Percentiles rank a stretch among this genome's conserved stretches.
These are phyloP conservation scores for Girardinichthys multiradiatus DNA, from an alignment of 2,113 vertebrate species.

Conservation along the genomic window DNA sequence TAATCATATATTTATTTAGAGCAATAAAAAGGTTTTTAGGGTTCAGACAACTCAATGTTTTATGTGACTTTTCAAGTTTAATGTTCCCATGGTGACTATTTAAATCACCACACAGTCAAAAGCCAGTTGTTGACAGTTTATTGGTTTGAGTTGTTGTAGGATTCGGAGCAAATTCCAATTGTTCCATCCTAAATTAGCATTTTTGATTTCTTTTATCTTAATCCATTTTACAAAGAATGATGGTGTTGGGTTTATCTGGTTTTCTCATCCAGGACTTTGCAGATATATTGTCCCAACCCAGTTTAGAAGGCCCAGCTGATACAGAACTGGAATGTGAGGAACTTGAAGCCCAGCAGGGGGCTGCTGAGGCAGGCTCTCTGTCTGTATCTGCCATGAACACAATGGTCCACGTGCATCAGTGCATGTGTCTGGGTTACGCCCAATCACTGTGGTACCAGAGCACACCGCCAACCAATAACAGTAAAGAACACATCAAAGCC, in stretches of 20 bases:
- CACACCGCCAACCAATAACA: conserved; percentile 69
- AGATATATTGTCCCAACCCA: conserved; percentile 85
- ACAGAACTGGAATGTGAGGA: conserved; percentile 63
- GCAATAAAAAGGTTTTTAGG: too few species aligned
- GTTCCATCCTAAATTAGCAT: too few species aligned
- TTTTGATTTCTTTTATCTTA: too few species aligned
- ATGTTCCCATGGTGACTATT: too few species aligned
- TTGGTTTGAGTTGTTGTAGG: too few species aligned
- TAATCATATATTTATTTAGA: too few species aligned
- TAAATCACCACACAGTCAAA: too few species aligned
- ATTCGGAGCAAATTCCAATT: too few species aligned
- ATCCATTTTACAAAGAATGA: too few species aligned
- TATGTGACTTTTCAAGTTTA: not conserved
- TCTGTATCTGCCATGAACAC: conserved; percentile 83
- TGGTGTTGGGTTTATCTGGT: not conserved
- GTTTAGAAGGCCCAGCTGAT: conserved; percentile 84
- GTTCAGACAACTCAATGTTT: too few species aligned
- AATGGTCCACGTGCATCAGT: conserved; percentile 86
- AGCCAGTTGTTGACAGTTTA: too few species aligned
- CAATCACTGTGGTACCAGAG: conserved; percentile 90
- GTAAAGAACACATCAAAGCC: conserved; percentile 84
- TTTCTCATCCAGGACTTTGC: conserved; percentile 88
- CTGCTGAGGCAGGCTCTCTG: conserved; percentile 65
- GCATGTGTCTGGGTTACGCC: conserved; percentile 86
- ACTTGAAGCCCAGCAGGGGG: conserved; percentile 14